These are phyloP conservation scores for Parasteatoda lunata DNA, from an alignment of 2,888 invertebrate genomes.

Conservation along the genomic window DNA sequence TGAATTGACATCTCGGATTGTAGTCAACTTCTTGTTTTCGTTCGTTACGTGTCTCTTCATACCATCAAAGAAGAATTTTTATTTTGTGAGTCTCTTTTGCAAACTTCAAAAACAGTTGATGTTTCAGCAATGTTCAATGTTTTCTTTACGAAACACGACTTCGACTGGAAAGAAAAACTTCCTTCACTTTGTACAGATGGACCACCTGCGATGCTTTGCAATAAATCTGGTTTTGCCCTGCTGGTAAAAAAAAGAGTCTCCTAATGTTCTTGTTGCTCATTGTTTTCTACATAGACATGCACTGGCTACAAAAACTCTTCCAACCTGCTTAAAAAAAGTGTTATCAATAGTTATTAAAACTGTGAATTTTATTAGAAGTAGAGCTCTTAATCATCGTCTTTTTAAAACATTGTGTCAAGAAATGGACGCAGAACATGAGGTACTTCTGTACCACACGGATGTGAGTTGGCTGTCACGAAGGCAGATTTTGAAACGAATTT, in stretches of 20 bases:
- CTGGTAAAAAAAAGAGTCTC: background rate
- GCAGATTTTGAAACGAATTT: conserved; percentile 52
- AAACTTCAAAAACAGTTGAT: no score
- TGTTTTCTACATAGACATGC: conserved; percentile 39
- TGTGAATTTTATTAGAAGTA: conserved; percentile 54
- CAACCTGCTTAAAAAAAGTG: conserved; percentile 47
- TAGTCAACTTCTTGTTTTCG: conserved; percentile 57
- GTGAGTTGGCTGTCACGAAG: conserved; percentile 47
- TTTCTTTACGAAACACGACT: no score
- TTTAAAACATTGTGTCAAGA: conserved; percentile 55
- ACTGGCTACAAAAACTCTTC: conserved; percentile 48
- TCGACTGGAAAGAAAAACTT: no score
- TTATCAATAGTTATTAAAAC: conserved; percentile 53
- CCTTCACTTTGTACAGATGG: no score
- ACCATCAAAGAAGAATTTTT: no score
- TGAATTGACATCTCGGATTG: conserved; percentile 7
- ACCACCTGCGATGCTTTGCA: background rate
- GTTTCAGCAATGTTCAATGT: no score
- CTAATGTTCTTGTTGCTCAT: background rate
- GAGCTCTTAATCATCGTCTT: conserved; percentile 56
- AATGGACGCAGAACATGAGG: conserved; percentile 50
- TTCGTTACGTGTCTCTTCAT: conserved; percentile 58
- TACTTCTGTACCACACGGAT: conserved; percentile 52
- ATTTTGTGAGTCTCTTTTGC: no score
- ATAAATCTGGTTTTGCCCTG: background rate